Conservation (phyloP, 2,797 vertebrate genomes). For the Poecilia wingei region DNA sequence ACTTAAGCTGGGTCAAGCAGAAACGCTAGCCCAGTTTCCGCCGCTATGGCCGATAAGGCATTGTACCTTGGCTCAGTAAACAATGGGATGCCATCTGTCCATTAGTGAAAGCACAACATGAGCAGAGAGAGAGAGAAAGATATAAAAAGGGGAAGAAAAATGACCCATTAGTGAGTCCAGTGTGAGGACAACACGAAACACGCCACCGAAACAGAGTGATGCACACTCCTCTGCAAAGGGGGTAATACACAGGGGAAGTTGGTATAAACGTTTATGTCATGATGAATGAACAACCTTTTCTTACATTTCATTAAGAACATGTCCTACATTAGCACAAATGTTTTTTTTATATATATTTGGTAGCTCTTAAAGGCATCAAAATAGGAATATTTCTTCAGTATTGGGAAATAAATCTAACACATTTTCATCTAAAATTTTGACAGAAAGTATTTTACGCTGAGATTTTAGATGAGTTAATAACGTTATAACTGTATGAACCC, state of each 20-base stretch:
- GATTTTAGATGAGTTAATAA: conserved; percentile 20
- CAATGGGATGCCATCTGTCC: conserved; percentile 82
- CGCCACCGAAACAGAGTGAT: conserved; percentile 36
- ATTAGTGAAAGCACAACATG: conserved; percentile 75
- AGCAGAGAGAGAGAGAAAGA: conserved; percentile 50
- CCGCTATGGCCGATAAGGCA: conserved; percentile 81
- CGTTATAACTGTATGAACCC: conserved; percentile 11
- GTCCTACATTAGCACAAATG: background rate
- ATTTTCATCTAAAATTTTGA: background rate
- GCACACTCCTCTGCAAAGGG: conserved; percentile 34
- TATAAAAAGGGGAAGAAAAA: conserved; percentile 30
- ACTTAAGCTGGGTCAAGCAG: conserved; percentile 81
- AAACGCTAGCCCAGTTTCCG: conserved; percentile 81
- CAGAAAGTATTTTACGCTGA: background rate
- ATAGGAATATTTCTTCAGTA: background rate
- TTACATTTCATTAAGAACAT: background rate
- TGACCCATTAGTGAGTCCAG: conserved; percentile 66
- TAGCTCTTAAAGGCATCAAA: background rate
- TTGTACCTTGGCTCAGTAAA: conserved; percentile 83
- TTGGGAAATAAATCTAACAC: background rate
- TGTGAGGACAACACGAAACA: conserved; percentile 61
- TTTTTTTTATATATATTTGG: background rate
- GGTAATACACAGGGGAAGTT: conserved; percentile 53
- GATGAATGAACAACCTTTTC: conserved; percentile 19
- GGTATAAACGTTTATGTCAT: conserved; percentile 34